phyloP scores from a whole-genome alignment of 2,888 invertebrate genomes.

The Callyntrura guangdongensis region DNA sequence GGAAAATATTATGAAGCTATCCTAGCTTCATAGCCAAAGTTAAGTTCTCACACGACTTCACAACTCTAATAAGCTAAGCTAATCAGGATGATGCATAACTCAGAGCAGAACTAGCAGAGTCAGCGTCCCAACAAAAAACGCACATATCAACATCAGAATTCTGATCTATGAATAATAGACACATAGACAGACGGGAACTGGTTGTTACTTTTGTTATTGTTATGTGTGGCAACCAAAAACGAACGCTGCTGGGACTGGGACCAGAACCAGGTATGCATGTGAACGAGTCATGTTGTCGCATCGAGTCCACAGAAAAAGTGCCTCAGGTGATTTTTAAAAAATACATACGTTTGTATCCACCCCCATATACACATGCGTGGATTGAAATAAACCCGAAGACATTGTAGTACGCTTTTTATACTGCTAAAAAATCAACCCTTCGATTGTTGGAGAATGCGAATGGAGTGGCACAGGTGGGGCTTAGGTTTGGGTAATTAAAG shows the following conservation, averaged over 20 bases:
- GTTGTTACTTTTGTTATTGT: constrained; percentile 30
- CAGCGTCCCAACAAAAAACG: constrained; percentile 38
- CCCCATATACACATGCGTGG: not conserved
- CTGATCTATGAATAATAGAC: not conserved
- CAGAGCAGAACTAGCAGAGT: not conserved
- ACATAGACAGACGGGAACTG: constrained; percentile 11
- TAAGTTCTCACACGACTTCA: constrained; percentile 68
- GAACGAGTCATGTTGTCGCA: not conserved
- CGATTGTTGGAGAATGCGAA: constrained; percentile 47
- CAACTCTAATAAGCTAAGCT: constrained; percentile 39
- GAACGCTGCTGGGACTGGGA: not conserved
- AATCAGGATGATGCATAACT: not conserved
- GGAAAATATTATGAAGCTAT: not conserved
- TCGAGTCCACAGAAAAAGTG: not conserved
- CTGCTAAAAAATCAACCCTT: not conserved
- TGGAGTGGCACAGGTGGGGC: not conserved
- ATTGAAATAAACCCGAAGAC: constrained; percentile 17
- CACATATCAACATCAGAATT: not conserved
- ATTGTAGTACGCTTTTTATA: not conserved
- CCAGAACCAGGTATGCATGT: constrained; percentile 2
- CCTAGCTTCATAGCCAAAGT: not conserved
- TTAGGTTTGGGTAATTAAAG: constrained; percentile 26
- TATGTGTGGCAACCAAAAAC: not conserved
- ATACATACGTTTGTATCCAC: not conserved
- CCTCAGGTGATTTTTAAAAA: not conserved